These are phyloP conservation scores for Channa striata DNA, from an alignment of 2,797 vertebrate species.

Conservation along the genomic window DNA sequence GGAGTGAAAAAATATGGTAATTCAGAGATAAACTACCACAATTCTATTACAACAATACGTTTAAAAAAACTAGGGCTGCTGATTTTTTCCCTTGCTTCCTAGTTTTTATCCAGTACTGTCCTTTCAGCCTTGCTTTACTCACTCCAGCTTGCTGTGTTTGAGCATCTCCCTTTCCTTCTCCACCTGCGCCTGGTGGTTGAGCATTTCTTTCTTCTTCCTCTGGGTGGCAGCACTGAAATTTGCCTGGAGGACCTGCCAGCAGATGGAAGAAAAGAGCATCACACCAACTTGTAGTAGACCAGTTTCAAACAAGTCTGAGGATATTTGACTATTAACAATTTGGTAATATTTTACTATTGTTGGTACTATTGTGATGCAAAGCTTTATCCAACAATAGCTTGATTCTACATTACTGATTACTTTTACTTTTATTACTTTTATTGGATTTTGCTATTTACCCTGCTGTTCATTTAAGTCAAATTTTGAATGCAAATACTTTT, in stretches of 20 bases:
- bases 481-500: neutral
- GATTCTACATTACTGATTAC: neutral
- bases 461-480: neutral
- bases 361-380: neutral
- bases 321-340: neutral
- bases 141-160: constrained; percentile 79
- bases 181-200: constrained; percentile 75
- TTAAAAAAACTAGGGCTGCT: neutral
- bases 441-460: neutral
- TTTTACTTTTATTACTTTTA: neutral
- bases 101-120: neutral
- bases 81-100: neutral
- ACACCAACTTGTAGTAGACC: neutral
- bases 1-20: neutral
- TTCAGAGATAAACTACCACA: neutral
- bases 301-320: neutral
- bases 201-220: constrained; percentile 70
- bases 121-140: constrained; percentile 49
- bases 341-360: neutral
- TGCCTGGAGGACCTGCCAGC: constrained; percentile 66
- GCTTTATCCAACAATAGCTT: neutral
- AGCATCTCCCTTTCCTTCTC: constrained; percentile 82
- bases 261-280: neutral
- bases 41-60: neutral
- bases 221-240: constrained; percentile 75